A percentile compares a stretch with the other conserved stretches of the same genome.
These are phyloP conservation scores for Diplodus puntazzo DNA, from an alignment of 2,797 vertebrate species.

Conservation along the genomic window DNA sequence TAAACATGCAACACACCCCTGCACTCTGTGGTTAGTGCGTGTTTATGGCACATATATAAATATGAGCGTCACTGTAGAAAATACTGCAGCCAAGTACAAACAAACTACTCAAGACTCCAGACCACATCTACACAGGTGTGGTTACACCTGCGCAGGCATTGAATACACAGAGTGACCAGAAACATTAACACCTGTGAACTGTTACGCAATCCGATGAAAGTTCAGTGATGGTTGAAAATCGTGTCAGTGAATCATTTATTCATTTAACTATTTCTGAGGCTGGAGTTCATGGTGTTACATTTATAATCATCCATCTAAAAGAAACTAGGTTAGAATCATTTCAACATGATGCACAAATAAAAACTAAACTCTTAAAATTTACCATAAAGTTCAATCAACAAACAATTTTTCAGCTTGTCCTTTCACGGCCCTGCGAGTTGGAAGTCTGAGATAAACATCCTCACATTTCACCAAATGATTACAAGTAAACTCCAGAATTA, in stretches of 20 bases:
- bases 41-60: neutral
- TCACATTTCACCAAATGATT: no score
- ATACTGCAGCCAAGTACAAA: neutral
- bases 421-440: no score
- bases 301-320: neutral
- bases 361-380: neutral
- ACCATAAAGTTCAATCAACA: neutral
- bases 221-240: neutral
- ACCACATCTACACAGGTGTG: neutral
- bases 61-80: neutral
- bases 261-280: neutral
- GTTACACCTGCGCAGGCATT: neutral
- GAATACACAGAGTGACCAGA: neutral
- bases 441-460: no score
- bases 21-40: slow-evolving; percentile 2
- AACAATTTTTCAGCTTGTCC: neutral
- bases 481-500: no score
- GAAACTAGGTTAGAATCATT: no score
- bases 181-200: neutral
- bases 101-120: neutral
- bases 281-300: neutral
- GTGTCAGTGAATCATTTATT: neutral
- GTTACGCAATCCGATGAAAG: neutral
- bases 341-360: neutral
- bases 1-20: slow-evolving; percentile 7